Base-by-base conservation (phyloP, 2,113 vertebrate species). In the Caracal caracal region DNA sequence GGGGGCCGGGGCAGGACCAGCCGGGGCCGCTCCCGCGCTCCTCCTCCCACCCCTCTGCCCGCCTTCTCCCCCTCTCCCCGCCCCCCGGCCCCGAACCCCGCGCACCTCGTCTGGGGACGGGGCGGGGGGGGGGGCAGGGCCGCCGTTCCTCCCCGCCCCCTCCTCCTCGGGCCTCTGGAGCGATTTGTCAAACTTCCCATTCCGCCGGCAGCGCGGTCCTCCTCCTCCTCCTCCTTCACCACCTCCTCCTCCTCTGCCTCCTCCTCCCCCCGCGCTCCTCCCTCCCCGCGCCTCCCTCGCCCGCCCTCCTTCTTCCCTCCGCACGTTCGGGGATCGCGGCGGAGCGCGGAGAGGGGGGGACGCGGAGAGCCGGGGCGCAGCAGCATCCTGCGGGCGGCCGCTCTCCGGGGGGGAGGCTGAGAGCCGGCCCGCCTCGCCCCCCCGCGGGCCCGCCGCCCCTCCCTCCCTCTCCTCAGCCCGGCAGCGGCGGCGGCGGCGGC, bases 361-460 rank as follows among this genome's bases (percentile, higher is more conserved):
- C 98, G 98, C 98, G 97, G 97, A 98, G 97, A 97, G 97, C 94
- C 91, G 82, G 97, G 97, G 97, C 97, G 96, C 96, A 99, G 98
- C 99, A 98, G 98, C 98, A 98, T 98, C 99, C 98, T 98, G 98
- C 97, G 96, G 99, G 98, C 97, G 98, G 98, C 97, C 97, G 95
- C 97, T 98, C 99, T 98, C 98, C 98, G 99, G 98, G 99, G 98
- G 97, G 97, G 97, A 94, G 96, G 97, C 98, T 98, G 98, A 96
- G 98, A 98, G 98, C 99, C 99, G 98, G 98, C 98, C 97, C 98
- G 98, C 97, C 98, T 92, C 97, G 93, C 89, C 96, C 97, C 96
- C 96, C 97, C 93, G 95, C 94, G 93, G 85, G 95, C 96, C 95
- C 96, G 96, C 96, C 94, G 96, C 98, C 95, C 92, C 96, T 96